Evolutionary conservation across 2,797 vertebrate genomes (phyloP), one percentile per base, ranked within the genome.

Genomic region (Pipistrellus pygmaeus): DNA sequence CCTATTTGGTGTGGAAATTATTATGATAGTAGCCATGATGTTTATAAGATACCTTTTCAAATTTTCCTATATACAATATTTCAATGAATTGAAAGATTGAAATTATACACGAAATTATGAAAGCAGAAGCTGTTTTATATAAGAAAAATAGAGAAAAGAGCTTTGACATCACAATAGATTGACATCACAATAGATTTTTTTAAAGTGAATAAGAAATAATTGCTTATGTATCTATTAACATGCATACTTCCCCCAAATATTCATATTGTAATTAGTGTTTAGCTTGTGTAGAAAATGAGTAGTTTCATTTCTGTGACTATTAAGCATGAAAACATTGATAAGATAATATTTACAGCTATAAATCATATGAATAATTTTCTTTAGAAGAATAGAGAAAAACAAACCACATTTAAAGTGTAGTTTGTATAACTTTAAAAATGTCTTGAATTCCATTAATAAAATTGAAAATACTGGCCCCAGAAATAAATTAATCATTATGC

Each of bases 261-360:
- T 94, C 1, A 14, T 88, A 96, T 32, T 90, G 14, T 60, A 98
- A 94, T 97, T 98, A 97, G 38, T 66, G 94, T 97, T 91, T 90
- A 68, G 38, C 82, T 94, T 86, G 92, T 91, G 44, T 60, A 94
- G 84, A 97, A 97, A 97, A 95, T 88, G 97, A 97, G 95, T 95
- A 92, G 96, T 97, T 95, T 97, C 95, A 97, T 97, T 94, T 96
- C 60, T 96, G 57, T 96, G 60, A 93, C 90, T 96, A 90, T 95
- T 96, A 97, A 96, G 51, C 68, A 90, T 95, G 44, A 23, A 94
- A 90, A 97, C 75, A 72, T 25, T 94, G 71, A 96, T 84, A 97
- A 90, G 69, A 89, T 96, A 96, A 90, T 96, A 84, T 91, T 96
- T 97, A 81, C 21, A 94, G 48, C 84, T 96, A 85, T 96, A 82